Base-by-base conservation (phyloP, 2,113 vertebrate genomes). In the Porphyrio hochstetteri region DNA sequence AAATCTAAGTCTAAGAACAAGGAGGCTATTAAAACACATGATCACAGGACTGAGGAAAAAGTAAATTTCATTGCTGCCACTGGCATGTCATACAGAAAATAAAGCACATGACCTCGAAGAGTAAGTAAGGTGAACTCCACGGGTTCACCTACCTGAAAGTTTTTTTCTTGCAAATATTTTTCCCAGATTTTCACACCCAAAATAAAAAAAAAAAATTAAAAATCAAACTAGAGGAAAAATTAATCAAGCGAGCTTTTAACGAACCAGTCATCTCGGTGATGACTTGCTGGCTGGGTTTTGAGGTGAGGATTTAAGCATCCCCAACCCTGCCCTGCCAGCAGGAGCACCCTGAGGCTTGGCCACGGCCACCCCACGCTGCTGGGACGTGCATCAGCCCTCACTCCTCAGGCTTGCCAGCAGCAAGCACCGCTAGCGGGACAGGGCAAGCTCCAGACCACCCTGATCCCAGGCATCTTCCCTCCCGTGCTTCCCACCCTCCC, bases 351-450 rank as follows among this genome's bases (percentile, higher is more conserved):
- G 33, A 40, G 1, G 2, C 21, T 71, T 53, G 55, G 25, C 85
- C 10, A 2, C 5, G 24, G 29, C 36, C 19, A 20, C 20, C 21
- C 36, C 1, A 1, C 2, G 3, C 27, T 9, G 7, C 2, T 10
- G 40, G 4, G 7, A 4, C 8, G 9, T 1, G 0, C 0, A 0
- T n/a, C 36, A 35, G 38, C 23, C 10, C 24, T 21, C 6, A 2
- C n/a, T 48, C 8, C 5, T 56, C 16, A 31, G 35, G 42, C 31
- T 57, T 3, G 1, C 24, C 1, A 0, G 50, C 8, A 2, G 33
- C 10, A 2, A 74, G 28, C n/a, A 31, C 9, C 1, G 29, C 11
- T 3, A 1, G 19, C 2, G 3, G 31, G 27, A 33, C 15, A 12
- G 20, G 24, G 28, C 38, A 35, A 56, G 24, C 24, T 42, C 25